phyloP scores from a whole-genome alignment of 2,888 invertebrate species.

The Pegoplata infirma region DNA sequence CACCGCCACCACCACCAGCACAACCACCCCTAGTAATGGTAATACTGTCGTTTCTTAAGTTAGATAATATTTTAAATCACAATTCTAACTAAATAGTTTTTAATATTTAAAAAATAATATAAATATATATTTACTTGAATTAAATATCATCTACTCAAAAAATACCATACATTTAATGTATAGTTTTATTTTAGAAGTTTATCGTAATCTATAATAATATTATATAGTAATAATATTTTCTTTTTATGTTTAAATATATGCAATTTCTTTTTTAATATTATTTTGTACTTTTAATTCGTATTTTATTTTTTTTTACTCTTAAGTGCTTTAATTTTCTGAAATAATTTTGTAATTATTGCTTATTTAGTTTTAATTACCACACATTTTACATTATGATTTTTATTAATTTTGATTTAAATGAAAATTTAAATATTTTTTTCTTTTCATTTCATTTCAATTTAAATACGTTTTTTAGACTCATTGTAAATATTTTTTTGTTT shows the following conservation, averaged over 20 bases:
- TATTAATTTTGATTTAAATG: neutral
- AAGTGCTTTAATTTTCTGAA: neutral
- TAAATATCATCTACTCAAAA: conserved; percentile 35
- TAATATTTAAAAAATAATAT: conserved; percentile 54
- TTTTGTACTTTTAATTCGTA: neutral
- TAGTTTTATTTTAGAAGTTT: conserved; percentile 35
- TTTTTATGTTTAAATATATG: neutral
- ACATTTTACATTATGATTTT: neutral
- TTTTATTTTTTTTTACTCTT: neutral
- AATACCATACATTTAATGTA: conserved; percentile 50
- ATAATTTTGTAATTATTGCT: neutral
- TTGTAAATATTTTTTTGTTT: conserved; percentile 45
- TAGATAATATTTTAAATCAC: neutral
- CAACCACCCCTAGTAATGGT: conserved; percentile 30
- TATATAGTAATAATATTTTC: neutral
- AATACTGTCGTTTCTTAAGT: conserved; percentile 25
- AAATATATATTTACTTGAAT: conserved; percentile 20
- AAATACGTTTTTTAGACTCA: neutral
- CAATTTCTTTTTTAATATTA: neutral
- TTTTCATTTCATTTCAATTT: conserved; percentile 2
- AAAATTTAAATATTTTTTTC: neutral
- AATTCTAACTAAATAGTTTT: conserved; percentile 23
- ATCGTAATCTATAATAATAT: conserved; percentile 2
- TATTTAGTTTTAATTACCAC: neutral
- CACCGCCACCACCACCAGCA: neutral